These are phyloP conservation scores for Dendrolimus kikuchii DNA, from an alignment of 1,140 invertebrate species.

Conservation along the genomic window DNA sequence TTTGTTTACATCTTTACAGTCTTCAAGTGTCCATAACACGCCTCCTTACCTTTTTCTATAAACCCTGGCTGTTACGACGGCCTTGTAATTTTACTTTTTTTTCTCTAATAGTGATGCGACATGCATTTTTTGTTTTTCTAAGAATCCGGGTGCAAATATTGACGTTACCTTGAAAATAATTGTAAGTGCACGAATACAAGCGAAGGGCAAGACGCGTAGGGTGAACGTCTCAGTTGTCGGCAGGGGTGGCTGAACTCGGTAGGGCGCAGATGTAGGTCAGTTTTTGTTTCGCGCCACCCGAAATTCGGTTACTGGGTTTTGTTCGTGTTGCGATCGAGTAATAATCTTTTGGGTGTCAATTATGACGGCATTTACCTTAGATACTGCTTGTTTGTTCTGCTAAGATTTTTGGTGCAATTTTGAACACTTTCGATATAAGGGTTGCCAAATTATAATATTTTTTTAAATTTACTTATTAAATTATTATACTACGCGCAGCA, in stretches of 20 bases:
- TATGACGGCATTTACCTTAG: constrained; percentile 24
- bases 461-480: not conserved
- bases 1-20: constrained; percentile 38
- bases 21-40: constrained; percentile 13
- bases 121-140: not conserved
- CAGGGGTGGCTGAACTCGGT: constrained; percentile 64
- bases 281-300: constrained; percentile 68
- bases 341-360: constrained; percentile 22
- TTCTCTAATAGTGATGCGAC: too few species aligned
- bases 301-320: constrained; percentile 67
- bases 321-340: constrained; percentile 25
- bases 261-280: constrained; percentile 67
- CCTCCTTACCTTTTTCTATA: constrained; percentile 7
- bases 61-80: too few species aligned
- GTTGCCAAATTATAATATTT: not conserved
- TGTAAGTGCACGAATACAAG: constrained; percentile 39
- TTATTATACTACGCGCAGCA: not conserved
- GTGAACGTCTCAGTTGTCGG: constrained; percentile 40
- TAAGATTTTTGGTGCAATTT: too few species aligned
- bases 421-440: too few species aligned
- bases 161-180: constrained; percentile 45
- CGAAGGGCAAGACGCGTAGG: constrained; percentile 55
- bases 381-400: too few species aligned
- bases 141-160: constrained; percentile 6
- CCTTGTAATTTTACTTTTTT: too few species aligned